These are phyloP conservation scores for Caenorhabditis afra DNA, from an alignment of 2,888 invertebrate species.

Conservation along the genomic window DNA sequence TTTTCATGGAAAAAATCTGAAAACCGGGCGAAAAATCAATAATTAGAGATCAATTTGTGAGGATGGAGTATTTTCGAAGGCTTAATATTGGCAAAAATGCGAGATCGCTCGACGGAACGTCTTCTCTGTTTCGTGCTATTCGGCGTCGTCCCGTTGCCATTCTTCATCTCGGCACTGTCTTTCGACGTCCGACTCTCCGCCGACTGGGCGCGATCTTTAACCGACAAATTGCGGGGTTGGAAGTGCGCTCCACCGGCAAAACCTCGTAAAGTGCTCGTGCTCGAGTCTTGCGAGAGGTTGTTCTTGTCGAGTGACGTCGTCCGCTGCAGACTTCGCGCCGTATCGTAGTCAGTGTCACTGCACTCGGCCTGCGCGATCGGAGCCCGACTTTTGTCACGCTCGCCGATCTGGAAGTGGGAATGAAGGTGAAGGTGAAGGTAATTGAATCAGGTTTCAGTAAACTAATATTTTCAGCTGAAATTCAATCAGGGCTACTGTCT, in stretches of 20 bases:
- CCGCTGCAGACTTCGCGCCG: constrained; percentile 67
- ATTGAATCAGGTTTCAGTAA: no score
- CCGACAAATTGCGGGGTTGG: not conserved
- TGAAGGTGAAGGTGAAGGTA: no score
- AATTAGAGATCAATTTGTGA: constrained; percentile 59
- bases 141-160: constrained; percentile 28
- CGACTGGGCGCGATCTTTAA: constrained; percentile 74
- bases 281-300: constrained; percentile 54
- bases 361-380: constrained; percentile 80
- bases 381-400: constrained; percentile 58
- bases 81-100: constrained; percentile 68
- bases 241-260: not conserved
- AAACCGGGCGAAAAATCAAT: constrained; percentile 34
- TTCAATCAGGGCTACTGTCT: no score
- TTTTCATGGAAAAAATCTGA: no score
- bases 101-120: constrained; percentile 68
- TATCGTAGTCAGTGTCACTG: constrained; percentile 80
- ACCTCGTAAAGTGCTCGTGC: constrained; percentile 63
- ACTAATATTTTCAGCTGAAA: no score
- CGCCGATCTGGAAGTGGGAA: constrained; percentile 35
- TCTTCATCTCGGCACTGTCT: constrained; percentile 34
- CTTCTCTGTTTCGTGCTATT: constrained; percentile 64
- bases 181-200: constrained; percentile 70
- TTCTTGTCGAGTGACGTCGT: constrained; percentile 63
- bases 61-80: constrained; percentile 64